Evolutionary conservation across 2,113 vertebrate genomes (phyloP).

Genomic region (Heterochromis multidens): DNA sequence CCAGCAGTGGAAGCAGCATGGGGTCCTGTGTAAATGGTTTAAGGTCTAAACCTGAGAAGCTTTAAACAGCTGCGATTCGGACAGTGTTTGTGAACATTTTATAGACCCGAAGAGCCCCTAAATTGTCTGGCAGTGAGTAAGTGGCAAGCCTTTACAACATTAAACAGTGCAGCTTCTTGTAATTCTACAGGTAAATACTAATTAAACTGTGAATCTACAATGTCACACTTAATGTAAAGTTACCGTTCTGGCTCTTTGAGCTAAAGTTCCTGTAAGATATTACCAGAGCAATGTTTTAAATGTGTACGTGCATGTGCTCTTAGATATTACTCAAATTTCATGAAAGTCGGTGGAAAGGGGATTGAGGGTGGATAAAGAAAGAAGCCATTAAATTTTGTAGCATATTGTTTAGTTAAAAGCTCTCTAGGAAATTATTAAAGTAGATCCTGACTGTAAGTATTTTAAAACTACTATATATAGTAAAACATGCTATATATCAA

Average conservation of each 20-base stretch:
- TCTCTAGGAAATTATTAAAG: too few relatives aligned
- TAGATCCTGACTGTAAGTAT: too few relatives aligned
- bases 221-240: neutral
- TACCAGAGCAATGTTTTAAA: too few relatives aligned
- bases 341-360: too few relatives aligned
- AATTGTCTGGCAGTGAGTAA: neutral
- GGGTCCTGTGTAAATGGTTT: neutral
- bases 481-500: too few relatives aligned
- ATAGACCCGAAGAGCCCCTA: neutral
- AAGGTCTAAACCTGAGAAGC: neutral
- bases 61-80: constrained; percentile 11
- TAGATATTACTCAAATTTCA: too few relatives aligned
- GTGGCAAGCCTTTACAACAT: neutral
- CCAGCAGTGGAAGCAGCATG: neutral
- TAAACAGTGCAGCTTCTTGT: neutral
- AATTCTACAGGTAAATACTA: neutral
- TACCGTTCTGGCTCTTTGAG: neutral
- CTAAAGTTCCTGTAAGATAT: neutral
- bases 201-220: neutral
- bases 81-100: constrained; percentile 27
- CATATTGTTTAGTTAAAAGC: too few relatives aligned
- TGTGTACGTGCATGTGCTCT: too few relatives aligned
- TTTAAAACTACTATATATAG: too few relatives aligned
- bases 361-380: too few relatives aligned
- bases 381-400: too few relatives aligned